Conservation (phyloP, 37 sponge, comb jelly and placozoan genomes). For the Lycopodina hypogea region DNA sequence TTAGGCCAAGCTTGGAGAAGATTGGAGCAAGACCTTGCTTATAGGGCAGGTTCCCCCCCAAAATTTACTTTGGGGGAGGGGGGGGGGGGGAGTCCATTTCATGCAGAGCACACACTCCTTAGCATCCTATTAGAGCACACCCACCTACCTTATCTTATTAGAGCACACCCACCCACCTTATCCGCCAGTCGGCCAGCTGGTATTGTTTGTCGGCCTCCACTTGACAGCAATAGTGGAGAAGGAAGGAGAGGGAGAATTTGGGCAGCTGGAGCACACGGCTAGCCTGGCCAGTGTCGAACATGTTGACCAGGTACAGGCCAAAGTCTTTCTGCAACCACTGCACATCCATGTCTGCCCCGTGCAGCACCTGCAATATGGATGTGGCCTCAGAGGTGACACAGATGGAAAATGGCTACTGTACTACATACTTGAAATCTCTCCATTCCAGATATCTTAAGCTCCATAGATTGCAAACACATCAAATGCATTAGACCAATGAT, state of each 20-base stretch:
- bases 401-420: too few species aligned
- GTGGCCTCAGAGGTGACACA: not conserved
- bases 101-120: too few species aligned
- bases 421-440: not conserved
- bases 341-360: constrained; percentile 90
- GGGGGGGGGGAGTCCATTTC: too few species aligned
- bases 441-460: not conserved
- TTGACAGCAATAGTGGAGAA: constrained; percentile 82
- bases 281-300: constrained; percentile 94
- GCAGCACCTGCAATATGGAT: constrained; percentile 71
- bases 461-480: too few species aligned
- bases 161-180: constrained; percentile 44
- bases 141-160: too few species aligned
- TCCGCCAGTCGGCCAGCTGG: constrained; percentile 97
- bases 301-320: constrained; percentile 91
- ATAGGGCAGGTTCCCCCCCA: too few species aligned
- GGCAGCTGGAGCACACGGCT: constrained; percentile 73
- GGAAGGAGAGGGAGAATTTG: constrained; percentile 79
- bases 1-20: too few species aligned
- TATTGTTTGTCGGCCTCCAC: constrained; percentile 91
- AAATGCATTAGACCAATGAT: too few species aligned
- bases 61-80: too few species aligned
- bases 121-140: too few species aligned
- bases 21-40: too few species aligned
- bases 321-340: constrained; percentile 94